A percentile compares a stretch with the other conserved stretches of the same genome.
These are phyloP conservation scores for Pseudopodoces humilis DNA, from an alignment of 2,113 vertebrate genomes.

Conservation along the genomic window DNA sequence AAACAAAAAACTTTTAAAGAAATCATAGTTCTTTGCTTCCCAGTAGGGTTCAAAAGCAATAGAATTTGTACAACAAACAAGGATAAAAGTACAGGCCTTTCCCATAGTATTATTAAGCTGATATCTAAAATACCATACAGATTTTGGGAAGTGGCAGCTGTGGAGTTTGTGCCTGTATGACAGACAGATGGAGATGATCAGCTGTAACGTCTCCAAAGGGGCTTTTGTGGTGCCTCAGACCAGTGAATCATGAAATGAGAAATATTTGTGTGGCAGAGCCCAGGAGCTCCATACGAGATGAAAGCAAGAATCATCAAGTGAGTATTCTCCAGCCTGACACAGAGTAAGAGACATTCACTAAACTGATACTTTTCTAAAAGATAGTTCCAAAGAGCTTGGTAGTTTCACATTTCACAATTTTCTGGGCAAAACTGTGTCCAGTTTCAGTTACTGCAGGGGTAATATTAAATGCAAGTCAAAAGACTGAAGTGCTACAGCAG, in stretches of 20 bases:
- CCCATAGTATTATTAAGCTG: neutral
- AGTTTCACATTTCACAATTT: neutral
- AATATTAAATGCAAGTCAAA: neutral
- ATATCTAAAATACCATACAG: neutral
- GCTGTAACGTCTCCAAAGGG: constrained; percentile 27
- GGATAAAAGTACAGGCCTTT: neutral
- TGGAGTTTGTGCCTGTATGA: neutral
- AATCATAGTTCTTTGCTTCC: neutral
- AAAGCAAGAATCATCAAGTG: neutral
- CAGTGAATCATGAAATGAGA: constrained; percentile 64
- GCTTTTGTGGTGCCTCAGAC: constrained; percentile 21
- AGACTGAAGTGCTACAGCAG: neutral
- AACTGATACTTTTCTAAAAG: neutral
- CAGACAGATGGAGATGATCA: constrained; percentile 56
- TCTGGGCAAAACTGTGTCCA: neutral
- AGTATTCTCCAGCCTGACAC: neutral
- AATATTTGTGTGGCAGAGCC: neutral
- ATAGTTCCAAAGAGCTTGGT: neutral
- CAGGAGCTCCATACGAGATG: neutral
- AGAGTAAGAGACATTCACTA: neutral
- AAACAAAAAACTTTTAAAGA: neutral
- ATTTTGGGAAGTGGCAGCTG: constrained; percentile 3
- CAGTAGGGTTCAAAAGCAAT: neutral
- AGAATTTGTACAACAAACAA: neutral
- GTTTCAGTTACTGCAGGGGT: neutral